Percentiles rank a stretch among this genome's conserved stretches.
Evolutionary conservation across 2,888 invertebrate genomes (phyloP).

Genomic region (Abrostola tripartita): DNA sequence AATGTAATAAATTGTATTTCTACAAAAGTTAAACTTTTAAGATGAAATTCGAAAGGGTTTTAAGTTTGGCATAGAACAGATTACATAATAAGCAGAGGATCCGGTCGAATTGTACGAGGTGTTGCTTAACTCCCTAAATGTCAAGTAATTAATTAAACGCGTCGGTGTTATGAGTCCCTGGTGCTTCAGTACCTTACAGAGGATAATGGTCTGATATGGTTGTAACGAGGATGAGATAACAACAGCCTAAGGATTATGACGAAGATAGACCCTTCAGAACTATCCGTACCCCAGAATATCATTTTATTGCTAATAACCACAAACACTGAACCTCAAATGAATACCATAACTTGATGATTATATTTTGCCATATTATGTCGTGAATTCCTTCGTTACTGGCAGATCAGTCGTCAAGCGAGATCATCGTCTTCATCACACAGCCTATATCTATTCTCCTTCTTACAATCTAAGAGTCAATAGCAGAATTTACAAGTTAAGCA

Average conservation of each 20-base stretch:
- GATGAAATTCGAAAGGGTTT: conserved; percentile 10
- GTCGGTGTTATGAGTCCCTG: conserved; percentile 56
- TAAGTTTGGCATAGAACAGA: conserved; percentile 3
- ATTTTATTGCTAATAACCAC: conserved; percentile 6
- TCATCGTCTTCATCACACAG: background rate
- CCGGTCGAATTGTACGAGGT: conserved; percentile 37
- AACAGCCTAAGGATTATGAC: conserved; percentile 27
- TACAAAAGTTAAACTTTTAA: too few relatives aligned
- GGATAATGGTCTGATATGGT: conserved; percentile 44
- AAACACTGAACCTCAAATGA: background rate
- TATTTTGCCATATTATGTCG: too few relatives aligned
- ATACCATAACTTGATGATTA: too few relatives aligned
- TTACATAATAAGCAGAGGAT: conserved; percentile 38
- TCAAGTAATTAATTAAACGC: conserved; percentile 62
- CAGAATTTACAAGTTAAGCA: background rate
- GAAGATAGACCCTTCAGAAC: conserved; percentile 3
- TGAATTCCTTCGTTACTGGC: too few relatives aligned
- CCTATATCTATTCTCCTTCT: background rate
- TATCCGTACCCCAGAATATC: conserved; percentile 12
- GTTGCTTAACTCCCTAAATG: conserved; percentile 60
- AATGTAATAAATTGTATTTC: too few relatives aligned
- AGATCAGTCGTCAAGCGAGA: background rate
- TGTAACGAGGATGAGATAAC: conserved; percentile 34
- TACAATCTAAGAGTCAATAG: background rate
- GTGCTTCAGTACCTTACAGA: conserved; percentile 32